phyloP scores from a whole-genome alignment of 2,888 invertebrate species.

The Aethes cnicana region DNA sequence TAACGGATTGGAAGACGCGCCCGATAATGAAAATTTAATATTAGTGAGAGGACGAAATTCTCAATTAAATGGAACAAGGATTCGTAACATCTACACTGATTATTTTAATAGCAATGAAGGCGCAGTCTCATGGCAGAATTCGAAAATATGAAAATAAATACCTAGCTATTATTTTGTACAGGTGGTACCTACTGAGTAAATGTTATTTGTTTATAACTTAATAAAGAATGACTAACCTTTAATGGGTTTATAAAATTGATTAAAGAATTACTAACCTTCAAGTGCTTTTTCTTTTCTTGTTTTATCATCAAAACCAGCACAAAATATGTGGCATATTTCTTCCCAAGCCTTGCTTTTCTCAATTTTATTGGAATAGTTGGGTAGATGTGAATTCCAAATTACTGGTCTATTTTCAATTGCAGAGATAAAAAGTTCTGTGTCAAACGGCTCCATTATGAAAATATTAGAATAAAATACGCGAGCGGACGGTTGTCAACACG shows the following conservation, averaged over 20 bases:
- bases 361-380: not conserved
- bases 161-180: not conserved
- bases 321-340: not conserved
- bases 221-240: too few relatives aligned
- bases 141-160: conserved; percentile 1
- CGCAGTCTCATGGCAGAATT: conserved; percentile 3
- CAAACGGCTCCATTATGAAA: too few relatives aligned
- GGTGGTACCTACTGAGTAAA: too few relatives aligned
- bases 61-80: not conserved
- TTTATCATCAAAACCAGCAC: not conserved
- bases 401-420: conserved; percentile 14
- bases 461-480: too few relatives aligned
- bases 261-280: not conserved
- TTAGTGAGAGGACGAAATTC: not conserved
- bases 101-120: conserved; percentile 4
- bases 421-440: not conserved
- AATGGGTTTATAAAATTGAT: too few relatives aligned
- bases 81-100: conserved; percentile 3
- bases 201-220: too few relatives aligned
- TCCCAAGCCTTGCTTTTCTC: conserved; percentile 3
- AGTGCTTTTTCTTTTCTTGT: not conserved
- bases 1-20: not conserved
- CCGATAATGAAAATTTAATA: not conserved
- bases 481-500: too few relatives aligned
- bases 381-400: not conserved